Evolutionary conservation across 2,113 vertebrate species (phyloP), one percentile per base, ranked within the genome.

Genomic region (Seriola dumerili): DNA sequence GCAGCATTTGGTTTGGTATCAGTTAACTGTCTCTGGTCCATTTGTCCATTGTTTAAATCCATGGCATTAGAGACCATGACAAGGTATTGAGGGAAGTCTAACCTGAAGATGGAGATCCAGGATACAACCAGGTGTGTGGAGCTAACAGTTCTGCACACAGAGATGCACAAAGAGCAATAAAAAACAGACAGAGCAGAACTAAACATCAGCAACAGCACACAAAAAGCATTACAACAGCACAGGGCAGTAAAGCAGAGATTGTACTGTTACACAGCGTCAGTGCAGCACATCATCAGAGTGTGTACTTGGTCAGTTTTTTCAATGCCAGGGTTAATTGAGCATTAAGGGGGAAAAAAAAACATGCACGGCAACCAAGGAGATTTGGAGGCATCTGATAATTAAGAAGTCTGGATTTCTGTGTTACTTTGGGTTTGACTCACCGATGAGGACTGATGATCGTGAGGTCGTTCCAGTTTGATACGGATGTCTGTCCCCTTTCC

Each of bases 381-480:
- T 62, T 65, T 17, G 12, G 50, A 54, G 34, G 23, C 34, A 61
- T 23, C 14, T 57, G 9, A 11, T 52, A 29, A 42, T 1, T 9
- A 9, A 67, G 4, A 40, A 10, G 1, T n/a, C 4, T 11, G 7
- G 40, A 63, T 34, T 54, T 34, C 8, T 40, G 34, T 38, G 29
- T 25, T 13, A 64, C 4, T 23, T 16, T 1, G 4, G 19, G 4
- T 13, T 4, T 29, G 52, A 88, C 96, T 96, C 80, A 98, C 97
- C 85, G 95, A 94, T 67, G 95, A 95, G 5, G 91, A 90, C 72
- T 94, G 91, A 88, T 93, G 95, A 67, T 94, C 95, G 9, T 96
- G 94, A 42, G 96, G 91, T 4, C 94, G 88, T 75, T 98, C 97
- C 87, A 97, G 92, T 88, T 97, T 97, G 92, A 97, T 96, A 68